Conservation (phyloP, 2,888 invertebrate genomes). For the Idaea dimidiata region DNA sequence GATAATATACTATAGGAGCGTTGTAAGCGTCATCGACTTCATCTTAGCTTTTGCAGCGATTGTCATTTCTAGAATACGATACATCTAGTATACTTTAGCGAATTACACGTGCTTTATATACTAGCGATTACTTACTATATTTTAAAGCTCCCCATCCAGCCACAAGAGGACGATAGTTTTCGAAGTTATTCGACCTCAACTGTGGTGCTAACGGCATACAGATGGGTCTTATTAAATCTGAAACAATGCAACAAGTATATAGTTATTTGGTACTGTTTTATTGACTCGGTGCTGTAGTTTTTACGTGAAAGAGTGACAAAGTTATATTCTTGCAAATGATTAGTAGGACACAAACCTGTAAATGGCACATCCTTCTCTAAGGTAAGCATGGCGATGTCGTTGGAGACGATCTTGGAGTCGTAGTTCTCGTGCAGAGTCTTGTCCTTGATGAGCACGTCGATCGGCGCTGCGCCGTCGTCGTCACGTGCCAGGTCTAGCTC, state of each 20-base stretch:
- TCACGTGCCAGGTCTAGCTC: constrained; percentile 86
- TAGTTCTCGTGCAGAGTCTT: constrained; percentile 85
- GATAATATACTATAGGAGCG: too few relatives aligned
- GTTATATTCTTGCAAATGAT: too few relatives aligned
- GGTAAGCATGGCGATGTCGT: constrained; percentile 90
- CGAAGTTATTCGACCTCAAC: constrained; percentile 77
- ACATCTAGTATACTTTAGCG: too few relatives aligned
- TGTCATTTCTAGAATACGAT: too few relatives aligned
- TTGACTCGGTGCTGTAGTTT: too few relatives aligned
- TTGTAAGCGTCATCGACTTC: too few relatives aligned
- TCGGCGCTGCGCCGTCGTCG: constrained; percentile 81
- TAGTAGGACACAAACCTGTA: constrained; percentile 68
- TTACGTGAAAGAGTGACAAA: too few relatives aligned
- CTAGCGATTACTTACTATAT: constrained; percentile 82
- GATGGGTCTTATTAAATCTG: constrained; percentile 86
- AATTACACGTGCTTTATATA: too few relatives aligned
- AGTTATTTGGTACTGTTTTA: not conserved
- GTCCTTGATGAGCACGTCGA: constrained; percentile 82
- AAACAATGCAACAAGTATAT: constrained; percentile 34
- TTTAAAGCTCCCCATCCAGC: constrained; percentile 91
- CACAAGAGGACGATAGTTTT: constrained; percentile 83
- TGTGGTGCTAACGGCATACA: constrained; percentile 85
- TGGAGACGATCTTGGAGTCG: constrained; percentile 81
- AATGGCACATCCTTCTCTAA: constrained; percentile 80
- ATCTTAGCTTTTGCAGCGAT: too few relatives aligned